These are phyloP conservation scores for Corythornis vintsioides DNA, from an alignment of 2,113 vertebrate genomes.

Conservation along the genomic window DNA sequence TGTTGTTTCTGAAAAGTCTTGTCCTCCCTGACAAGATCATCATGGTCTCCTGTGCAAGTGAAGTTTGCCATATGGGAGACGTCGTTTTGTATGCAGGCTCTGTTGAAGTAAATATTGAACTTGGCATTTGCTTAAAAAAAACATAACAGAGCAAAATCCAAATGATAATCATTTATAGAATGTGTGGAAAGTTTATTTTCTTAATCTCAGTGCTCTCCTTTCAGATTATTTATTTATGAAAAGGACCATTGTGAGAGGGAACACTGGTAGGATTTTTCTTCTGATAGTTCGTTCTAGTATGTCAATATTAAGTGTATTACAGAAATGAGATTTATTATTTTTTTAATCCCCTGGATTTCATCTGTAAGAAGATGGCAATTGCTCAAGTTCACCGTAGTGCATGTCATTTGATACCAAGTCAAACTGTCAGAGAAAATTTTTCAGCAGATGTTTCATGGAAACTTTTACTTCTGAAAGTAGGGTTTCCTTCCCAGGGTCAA, in stretches of 20 bases:
- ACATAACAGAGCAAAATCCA: neutral
- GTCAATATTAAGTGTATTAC: neutral
- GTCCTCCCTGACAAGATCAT: neutral
- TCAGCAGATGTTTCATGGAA: slow-evolving; percentile 29
- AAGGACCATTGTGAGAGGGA: neutral
- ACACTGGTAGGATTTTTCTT: neutral
- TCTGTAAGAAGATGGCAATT: neutral
- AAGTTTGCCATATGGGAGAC: neutral
- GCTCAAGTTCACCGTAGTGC: neutral
- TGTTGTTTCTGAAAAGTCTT: neutral
- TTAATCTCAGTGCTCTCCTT: neutral
- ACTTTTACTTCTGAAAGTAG: neutral
- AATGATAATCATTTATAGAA: slow-evolving; percentile 1
- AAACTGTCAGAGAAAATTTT: slow-evolving; percentile 17
- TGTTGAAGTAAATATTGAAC: slow-evolving; percentile 37
- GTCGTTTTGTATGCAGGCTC: neutral
- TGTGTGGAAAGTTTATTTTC: slow-evolving; percentile 36
- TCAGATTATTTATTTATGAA: slow-evolving; percentile 17
- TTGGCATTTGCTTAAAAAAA: slow-evolving; percentile 43
- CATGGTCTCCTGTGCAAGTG: neutral
- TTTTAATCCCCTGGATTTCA: neutral
- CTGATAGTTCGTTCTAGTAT: neutral
- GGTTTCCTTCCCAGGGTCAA: slow-evolving; percentile 9
- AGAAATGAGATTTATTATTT: neutral
- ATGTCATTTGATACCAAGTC: slow-evolving; percentile 12